These are phyloP conservation scores for Hucho hucho DNA, from an alignment of 2,113 vertebrate genomes.

Conservation along the genomic window DNA sequence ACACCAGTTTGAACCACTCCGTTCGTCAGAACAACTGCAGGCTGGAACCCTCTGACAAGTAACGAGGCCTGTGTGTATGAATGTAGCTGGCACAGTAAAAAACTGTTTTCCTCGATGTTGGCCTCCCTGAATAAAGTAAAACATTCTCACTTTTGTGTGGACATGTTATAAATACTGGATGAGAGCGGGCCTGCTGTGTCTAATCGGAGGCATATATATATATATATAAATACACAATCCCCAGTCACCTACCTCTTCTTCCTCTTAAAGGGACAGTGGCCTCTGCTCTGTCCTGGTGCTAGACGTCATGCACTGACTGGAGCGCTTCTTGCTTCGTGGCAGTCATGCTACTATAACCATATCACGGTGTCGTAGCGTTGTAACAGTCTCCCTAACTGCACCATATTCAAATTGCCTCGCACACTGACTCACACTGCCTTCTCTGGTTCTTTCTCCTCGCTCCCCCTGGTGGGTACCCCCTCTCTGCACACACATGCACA, in stretches of 20 bases:
- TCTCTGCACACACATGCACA: slow-evolving; percentile 16
- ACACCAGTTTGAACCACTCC: not conserved
- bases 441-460: not conserved
- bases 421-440: not conserved
- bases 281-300: not conserved
- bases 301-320: not conserved
- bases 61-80: not conserved
- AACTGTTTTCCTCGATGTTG: too few relatives aligned
- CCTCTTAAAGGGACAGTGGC: slow-evolving; percentile 29
- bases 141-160: slow-evolving; percentile 31
- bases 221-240: slow-evolving; percentile 46
- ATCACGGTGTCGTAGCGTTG: not conserved
- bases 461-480: not conserved
- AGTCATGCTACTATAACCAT: too few relatives aligned
- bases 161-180: slow-evolving; percentile 29
- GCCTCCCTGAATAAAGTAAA: slow-evolving; percentile 2
- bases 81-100: slow-evolving; percentile 3
- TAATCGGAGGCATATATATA: slow-evolving; percentile 40
- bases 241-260: slow-evolving; percentile 29
- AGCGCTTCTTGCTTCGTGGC: too few relatives aligned
- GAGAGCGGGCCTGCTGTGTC: slow-evolving; percentile 21
- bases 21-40: slow-evolving; percentile 4
- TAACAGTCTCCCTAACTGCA: not conserved
- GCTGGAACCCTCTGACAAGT: not conserved
- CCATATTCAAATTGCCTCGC: not conserved